Conservation (phyloP, 53 echinoderm and acorn worm species). For the Luidia sarsii region DNA sequence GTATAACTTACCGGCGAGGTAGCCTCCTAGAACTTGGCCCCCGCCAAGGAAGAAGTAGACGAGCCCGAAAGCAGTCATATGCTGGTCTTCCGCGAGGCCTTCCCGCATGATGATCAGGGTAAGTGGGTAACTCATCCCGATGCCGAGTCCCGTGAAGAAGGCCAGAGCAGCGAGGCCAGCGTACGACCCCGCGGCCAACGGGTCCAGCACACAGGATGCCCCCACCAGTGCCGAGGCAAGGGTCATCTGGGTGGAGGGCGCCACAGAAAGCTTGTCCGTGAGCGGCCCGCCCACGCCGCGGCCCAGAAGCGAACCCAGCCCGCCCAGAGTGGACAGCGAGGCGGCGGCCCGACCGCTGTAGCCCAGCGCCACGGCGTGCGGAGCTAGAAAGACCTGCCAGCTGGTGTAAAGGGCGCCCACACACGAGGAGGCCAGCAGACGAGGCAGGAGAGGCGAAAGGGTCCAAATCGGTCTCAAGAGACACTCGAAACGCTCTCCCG, state of each 20-base stretch:
- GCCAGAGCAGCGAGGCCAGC: slow-evolving; percentile 6
- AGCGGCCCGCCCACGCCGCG: slow-evolving; percentile 3
- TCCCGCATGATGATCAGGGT: neutral
- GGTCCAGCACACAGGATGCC: slow-evolving; percentile 3
- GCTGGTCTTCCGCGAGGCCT: neutral
- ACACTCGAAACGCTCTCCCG: slow-evolving; percentile 12
- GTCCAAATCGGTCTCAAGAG: neutral
- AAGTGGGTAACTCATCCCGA: slow-evolving; percentile 22
- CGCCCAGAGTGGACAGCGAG: slow-evolving; percentile 27
- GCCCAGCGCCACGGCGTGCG: slow-evolving; percentile 16
- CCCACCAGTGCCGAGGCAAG: neutral
- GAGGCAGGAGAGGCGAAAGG: no score
- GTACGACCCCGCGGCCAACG: slow-evolving; percentile 10
- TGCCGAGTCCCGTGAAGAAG: neutral
- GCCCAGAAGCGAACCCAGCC: slow-evolving; percentile 18
- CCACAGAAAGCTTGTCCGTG: neutral
- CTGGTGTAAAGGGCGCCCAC: slow-evolving; percentile 16
- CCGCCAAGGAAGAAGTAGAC: slow-evolving; percentile 3
- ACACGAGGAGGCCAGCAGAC: neutral
- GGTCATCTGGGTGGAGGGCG: neutral
- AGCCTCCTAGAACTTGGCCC: slow-evolving; percentile 8
- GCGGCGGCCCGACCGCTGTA: slow-evolving; percentile 8
- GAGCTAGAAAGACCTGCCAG: slow-evolving; percentile 32
- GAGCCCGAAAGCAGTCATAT: slow-evolving; percentile 29
- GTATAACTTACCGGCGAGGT: slow-evolving; percentile 10